These are phyloP conservation scores for Heliconius aoede DNA, from an alignment of 2,888 invertebrate genomes.

Conservation along the genomic window DNA sequence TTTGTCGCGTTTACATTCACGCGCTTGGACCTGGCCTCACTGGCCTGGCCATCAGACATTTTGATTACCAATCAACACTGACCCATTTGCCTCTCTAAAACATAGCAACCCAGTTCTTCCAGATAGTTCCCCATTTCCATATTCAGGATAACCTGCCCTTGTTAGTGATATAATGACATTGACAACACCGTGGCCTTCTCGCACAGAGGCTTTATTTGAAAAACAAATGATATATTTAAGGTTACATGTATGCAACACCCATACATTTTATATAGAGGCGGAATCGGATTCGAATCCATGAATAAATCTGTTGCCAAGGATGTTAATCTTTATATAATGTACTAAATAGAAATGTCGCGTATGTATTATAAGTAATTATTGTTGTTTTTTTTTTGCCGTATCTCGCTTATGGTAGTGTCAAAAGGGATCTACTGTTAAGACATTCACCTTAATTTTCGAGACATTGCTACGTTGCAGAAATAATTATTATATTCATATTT, in stretches of 20 bases:
- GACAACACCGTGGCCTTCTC: constrained; percentile 47
- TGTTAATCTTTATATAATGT: constrained; percentile 27
- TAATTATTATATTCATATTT: too few species aligned
- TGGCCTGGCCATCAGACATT: neutral
- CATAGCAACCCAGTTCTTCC: constrained; percentile 46
- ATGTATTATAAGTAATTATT: neutral
- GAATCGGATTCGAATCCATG: constrained; percentile 44
- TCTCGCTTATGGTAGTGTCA: too few species aligned
- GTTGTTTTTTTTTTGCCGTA: neutral
- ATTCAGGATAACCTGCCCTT: constrained; percentile 55
- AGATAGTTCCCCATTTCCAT: constrained; percentile 61
- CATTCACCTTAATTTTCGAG: too few species aligned
- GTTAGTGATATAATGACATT: constrained; percentile 48
- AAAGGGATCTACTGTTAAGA: too few species aligned
- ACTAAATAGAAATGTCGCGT: neutral
- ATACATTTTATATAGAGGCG: constrained; percentile 45
- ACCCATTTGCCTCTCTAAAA: constrained; percentile 9
- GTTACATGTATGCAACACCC: constrained; percentile 55
- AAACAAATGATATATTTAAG: constrained; percentile 51
- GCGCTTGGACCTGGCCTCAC: neutral
- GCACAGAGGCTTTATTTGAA: constrained; percentile 44
- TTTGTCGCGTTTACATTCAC: too few species aligned
- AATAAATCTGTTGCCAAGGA: constrained; percentile 43
- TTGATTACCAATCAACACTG: neutral
- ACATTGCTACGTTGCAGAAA: too few species aligned